Conservation (phyloP, 2,797 vertebrate species). For the Lacerta bilineata region DNA sequence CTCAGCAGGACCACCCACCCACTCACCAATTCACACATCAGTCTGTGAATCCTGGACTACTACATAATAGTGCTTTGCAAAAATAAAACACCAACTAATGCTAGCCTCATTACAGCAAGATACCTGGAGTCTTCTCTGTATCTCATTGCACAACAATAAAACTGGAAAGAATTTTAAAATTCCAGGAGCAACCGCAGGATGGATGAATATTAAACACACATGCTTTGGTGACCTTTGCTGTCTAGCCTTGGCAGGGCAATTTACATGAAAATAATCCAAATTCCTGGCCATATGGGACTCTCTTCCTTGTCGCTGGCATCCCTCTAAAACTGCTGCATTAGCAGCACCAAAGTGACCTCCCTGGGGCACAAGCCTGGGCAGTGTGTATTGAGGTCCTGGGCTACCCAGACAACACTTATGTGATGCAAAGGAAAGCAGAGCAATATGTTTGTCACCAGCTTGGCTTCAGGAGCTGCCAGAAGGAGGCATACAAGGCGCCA, state of each 20-base stretch:
- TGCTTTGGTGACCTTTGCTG: slow-evolving; percentile 28
- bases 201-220: background rate
- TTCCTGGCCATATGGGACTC: background rate
- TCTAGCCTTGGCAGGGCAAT: slow-evolving; percentile 22
- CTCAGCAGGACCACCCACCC: background rate
- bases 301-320: no score
- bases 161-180: slow-evolving; percentile 6
- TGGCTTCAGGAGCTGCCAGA: no score
- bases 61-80: background rate
- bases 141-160: background rate
- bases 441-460: no score
- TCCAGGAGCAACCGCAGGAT: slow-evolving; percentile 31
- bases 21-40: background rate
- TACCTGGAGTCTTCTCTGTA: slow-evolving; percentile 20
- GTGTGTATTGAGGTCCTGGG: no score
- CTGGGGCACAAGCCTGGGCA: no score
- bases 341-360: no score
- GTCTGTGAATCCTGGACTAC: background rate
- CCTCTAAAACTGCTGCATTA: no score
- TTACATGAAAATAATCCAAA: slow-evolving; percentile 44
- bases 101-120: background rate
- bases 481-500: no score
- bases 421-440: no score
- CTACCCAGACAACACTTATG: no score
- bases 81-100: slow-evolving; percentile 13